Conservation (phyloP, 2,888 invertebrate genomes). For the Drosophila hamatofila region DNA sequence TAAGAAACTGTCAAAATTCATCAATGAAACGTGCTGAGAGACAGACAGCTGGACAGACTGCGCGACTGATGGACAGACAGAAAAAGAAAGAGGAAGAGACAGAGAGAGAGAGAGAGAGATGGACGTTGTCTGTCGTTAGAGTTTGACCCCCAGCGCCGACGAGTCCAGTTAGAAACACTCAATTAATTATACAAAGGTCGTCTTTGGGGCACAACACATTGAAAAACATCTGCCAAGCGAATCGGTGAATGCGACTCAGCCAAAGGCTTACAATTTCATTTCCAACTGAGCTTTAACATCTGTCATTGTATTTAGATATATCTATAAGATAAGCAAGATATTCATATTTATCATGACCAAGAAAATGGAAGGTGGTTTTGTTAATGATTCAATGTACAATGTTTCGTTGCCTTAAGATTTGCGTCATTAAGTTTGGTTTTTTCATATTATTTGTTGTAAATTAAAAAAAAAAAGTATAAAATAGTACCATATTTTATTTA, state of each 20-base stretch:
- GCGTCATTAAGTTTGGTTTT: too few relatives aligned
- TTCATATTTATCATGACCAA: neutral
- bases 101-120: neutral
- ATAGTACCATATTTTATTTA: too few relatives aligned
- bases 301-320: neutral
- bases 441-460: too few relatives aligned
- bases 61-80: neutral
- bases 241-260: slow-evolving; percentile 1
- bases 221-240: slow-evolving; percentile 23
- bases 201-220: slow-evolving; percentile 14
- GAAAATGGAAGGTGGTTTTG: neutral
- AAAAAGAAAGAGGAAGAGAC: neutral
- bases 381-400: neutral
- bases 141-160: slow-evolving; percentile 45
- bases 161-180: slow-evolving; percentile 63
- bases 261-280: slow-evolving; percentile 9
- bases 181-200: slow-evolving; percentile 57
- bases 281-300: neutral
- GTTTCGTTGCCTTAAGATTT: too few relatives aligned
- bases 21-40: slow-evolving; percentile 56
- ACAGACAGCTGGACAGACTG: slow-evolving; percentile 1
- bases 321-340: neutral
- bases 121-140: slow-evolving; percentile 24
- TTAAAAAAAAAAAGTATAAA: too few relatives aligned
- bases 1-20: slow-evolving; percentile 63